phyloP scores from a whole-genome alignment of 2,113 vertebrate species.

The Datnioides undecimradiatus region DNA sequence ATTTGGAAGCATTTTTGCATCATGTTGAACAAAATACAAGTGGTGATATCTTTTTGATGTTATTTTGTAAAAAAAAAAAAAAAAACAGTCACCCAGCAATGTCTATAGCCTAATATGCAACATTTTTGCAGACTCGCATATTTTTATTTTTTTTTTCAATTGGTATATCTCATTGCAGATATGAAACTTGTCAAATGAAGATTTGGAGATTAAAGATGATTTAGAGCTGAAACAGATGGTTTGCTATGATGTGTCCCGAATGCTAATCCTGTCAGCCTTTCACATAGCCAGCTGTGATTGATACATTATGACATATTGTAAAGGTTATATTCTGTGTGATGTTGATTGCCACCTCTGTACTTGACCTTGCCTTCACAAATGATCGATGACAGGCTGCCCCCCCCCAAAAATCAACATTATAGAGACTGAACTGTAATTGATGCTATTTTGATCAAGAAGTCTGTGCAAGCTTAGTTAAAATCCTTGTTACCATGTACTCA shows the following conservation, averaged over 20 bases:
- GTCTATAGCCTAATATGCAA: background rate
- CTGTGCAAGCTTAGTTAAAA: slow-evolving; percentile 18
- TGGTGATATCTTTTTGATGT: background rate
- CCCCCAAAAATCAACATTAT: background rate
- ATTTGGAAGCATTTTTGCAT: background rate
- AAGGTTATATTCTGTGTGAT: slow-evolving; percentile 34
- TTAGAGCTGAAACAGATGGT: slow-evolving; percentile 72
- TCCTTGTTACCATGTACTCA: slow-evolving; percentile 12
- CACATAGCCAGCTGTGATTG: slow-evolving; percentile 46
- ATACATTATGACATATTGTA: slow-evolving; percentile 34
- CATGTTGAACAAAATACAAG: background rate
- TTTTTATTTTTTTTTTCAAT: slow-evolving; percentile 26
- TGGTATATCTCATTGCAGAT: slow-evolving; percentile 50
- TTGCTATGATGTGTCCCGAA: slow-evolving; percentile 62
- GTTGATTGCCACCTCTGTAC: slow-evolving; percentile 3
- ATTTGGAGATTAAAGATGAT: slow-evolving; percentile 63
- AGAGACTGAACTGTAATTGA: background rate
- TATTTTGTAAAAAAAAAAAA: background rate
- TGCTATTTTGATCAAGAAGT: slow-evolving; percentile 45
- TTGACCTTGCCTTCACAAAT: background rate
- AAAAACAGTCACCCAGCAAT: background rate
- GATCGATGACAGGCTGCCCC: background rate
- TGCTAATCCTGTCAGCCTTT: slow-evolving; percentile 61
- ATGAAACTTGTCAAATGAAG: slow-evolving; percentile 61
- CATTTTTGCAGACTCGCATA: slow-evolving; percentile 7